phyloP scores from a whole-genome alignment of 1,140 invertebrate species.

The Tyrophagus putrescentiae region DNA sequence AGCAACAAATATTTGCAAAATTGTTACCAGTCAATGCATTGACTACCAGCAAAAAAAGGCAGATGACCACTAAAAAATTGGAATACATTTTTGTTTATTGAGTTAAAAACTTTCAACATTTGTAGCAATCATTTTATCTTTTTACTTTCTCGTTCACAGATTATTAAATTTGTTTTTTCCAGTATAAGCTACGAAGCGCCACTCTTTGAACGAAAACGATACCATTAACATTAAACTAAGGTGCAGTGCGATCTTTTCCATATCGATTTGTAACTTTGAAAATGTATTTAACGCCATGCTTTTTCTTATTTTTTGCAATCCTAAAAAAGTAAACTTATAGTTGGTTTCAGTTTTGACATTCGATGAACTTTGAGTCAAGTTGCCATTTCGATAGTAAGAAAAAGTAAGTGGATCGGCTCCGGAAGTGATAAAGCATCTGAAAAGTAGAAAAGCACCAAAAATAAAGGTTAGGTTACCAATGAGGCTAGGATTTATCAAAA shows the following conservation, averaged over 20 bases:
- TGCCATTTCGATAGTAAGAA: background rate
- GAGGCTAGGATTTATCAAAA: too few species aligned
- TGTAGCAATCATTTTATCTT: too few species aligned
- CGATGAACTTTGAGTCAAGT: background rate
- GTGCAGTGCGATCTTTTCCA: background rate
- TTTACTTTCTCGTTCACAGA: too few species aligned
- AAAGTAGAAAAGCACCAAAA: conserved; percentile 1
- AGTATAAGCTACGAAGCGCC: conserved; percentile 1
- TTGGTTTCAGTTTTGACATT: conserved; percentile 5
- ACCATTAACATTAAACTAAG: conserved; percentile 6
- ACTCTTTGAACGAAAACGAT: background rate
- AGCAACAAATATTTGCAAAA: background rate
- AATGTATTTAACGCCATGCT: conserved; percentile 21
- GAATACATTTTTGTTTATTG: background rate
- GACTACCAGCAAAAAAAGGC: background rate
- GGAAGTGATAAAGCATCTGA: background rate
- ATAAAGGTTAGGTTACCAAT: too few species aligned
- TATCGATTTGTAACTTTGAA: conserved; percentile 20
- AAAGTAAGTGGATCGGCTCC: conserved; percentile 2
- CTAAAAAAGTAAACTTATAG: background rate
- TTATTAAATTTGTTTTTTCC: too few species aligned
- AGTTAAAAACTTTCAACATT: background rate
- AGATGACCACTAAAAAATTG: background rate
- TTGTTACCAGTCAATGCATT: background rate
- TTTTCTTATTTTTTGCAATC: background rate